Base-by-base conservation (phyloP, 2,888 invertebrate species). In the Cepaea hortensis region DNA sequence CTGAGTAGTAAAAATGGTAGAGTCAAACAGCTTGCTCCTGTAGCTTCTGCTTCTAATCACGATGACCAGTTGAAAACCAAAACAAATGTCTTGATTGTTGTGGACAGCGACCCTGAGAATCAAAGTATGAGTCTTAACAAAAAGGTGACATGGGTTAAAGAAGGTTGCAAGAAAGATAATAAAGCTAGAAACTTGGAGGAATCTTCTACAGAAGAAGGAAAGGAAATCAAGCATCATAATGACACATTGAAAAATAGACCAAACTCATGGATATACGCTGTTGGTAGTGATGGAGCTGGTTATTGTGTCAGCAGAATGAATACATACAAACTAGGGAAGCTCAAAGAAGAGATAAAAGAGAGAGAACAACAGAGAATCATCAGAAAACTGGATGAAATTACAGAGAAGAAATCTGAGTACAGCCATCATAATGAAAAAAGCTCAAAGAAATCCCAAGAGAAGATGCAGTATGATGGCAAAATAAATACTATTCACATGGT, bases 401-500 rank as follows among this genome's bases (percentile, higher is more conserved):
- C 68, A 11, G 81, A 68, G 0, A 61, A 23, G 23, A 13, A 18
- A 62, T 62, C 6, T 35, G 80, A 35, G 20, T 23, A 23, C 46
- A 35, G 13, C 35, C 15, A 18, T 13, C 23, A 46, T 48, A 82
- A 73, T 46, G 55, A 82, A 35, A 23, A 35, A 9, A 61, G 13
- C 15, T 18, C 82, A n/a, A 6, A 23, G 13, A 70, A 35, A 18
- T 46, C 61, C n/a, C 50, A 73, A 11, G 61, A 50, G 11, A 82
- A 15, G 35, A 13, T 55, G 1, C 65, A 4, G 20, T 75, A 79
- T 55, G 46, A 70, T 18, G 85, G 72, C 9, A 55, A 82, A n/a
- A 77, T 82, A 7, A 86, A 48, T 20, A 77, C 81, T 0, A 68
- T 81, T 11, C 87, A 81, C 35, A 87, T 87, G 87, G 50, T 23